Percentiles rank a stretch among this genome's conserved stretches.
Conservation (phyloP, 64 coral and sea anemone species). For the Actinia tenebrosa region DNA sequence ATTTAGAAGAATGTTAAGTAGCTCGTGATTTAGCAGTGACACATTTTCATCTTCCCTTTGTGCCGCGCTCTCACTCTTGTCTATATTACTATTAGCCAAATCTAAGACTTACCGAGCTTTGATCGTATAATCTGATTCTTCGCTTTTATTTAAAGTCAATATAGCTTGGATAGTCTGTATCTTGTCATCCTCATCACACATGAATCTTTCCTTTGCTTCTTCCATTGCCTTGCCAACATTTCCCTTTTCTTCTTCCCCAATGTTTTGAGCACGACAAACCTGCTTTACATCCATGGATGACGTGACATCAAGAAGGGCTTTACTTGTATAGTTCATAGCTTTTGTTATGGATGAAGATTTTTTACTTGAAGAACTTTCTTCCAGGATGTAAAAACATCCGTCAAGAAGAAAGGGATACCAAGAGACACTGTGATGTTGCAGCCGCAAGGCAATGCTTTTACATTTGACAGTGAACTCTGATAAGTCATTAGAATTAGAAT, state of each 20-base stretch:
- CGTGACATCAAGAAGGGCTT: not conserved
- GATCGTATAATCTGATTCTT: too few relatives aligned
- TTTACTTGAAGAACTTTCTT: not conserved
- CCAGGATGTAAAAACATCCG: slow-evolving; percentile 16
- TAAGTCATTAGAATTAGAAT: not conserved
- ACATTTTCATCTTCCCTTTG: too few relatives aligned
- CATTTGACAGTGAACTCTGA: not conserved
- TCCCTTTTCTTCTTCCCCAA: not conserved
- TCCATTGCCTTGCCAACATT: not conserved
- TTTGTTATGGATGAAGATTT: not conserved
- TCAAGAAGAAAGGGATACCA: slow-evolving; percentile 2
- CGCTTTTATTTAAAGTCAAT: too few relatives aligned
- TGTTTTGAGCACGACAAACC: not conserved
- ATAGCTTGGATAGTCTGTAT: not conserved
- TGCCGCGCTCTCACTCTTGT: too few relatives aligned
- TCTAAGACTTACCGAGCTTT: too few relatives aligned
- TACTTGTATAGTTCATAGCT: not conserved
- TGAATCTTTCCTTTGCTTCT: not conserved
- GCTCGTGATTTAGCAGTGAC: too few relatives aligned
- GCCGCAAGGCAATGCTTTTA: slow-evolving; percentile 2
- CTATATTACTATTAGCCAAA: too few relatives aligned
- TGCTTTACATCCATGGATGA: not conserved
- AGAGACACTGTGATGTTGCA: not conserved
- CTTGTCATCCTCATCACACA: not conserved
- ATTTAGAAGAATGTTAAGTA: too few relatives aligned